Conservation (phyloP, 2,113 vertebrate genomes). For the Microcebus lehilahytsara region DNA sequence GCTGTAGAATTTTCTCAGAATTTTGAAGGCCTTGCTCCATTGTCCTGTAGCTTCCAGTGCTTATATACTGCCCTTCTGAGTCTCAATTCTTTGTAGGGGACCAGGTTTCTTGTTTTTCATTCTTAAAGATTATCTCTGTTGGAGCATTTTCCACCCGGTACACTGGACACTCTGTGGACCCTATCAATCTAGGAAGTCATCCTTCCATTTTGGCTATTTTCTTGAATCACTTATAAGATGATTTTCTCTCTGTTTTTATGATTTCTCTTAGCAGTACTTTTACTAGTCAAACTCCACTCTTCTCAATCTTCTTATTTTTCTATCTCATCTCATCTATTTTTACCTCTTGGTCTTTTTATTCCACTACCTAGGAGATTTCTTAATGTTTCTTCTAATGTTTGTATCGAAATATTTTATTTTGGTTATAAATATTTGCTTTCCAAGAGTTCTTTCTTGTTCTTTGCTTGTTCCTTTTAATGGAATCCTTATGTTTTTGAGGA, state of each 20-base stretch:
- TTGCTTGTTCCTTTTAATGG: not conserved
- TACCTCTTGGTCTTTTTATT: conserved; percentile 5
- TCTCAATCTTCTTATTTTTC: conserved; percentile 6
- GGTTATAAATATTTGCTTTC: not conserved
- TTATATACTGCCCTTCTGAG: not conserved
- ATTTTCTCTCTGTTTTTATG: not conserved
- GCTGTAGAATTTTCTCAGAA: not conserved
- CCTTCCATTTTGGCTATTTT: conserved; percentile 6
- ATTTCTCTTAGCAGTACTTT: not conserved
- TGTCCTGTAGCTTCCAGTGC: not conserved
- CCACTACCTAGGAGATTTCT: not conserved
- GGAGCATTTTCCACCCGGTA: not conserved
- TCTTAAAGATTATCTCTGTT: not conserved
- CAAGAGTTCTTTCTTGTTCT: not conserved
- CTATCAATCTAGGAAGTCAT: not conserved
- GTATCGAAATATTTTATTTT: not conserved
- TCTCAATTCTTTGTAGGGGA: not conserved
- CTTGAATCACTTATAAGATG: not conserved
- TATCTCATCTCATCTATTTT: not conserved
- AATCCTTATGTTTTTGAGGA: not conserved
- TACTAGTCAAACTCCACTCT: not conserved
- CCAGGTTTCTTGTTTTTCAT: not conserved
- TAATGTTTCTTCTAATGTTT: not conserved
- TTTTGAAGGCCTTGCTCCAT: not conserved
- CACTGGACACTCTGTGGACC: not conserved